Evolutionary conservation across 2,888 invertebrate genomes (phyloP).

Genomic region (Ormia ochracea): DNA sequence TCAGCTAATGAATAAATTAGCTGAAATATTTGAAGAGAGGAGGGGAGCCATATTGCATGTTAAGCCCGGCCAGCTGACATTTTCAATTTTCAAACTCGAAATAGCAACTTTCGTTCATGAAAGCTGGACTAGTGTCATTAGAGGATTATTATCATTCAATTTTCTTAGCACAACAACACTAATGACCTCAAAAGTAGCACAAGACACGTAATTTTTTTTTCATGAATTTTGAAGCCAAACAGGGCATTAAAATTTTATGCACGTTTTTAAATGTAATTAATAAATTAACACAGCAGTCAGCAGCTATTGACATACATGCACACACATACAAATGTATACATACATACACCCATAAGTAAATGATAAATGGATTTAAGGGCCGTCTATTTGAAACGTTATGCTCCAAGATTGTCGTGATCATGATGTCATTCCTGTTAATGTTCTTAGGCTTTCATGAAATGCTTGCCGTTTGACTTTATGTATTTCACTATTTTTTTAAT

Average conservation of each 20-base stretch:
- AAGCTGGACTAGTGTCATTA: conserved; percentile 3
- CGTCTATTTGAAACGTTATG: conserved; percentile 24
- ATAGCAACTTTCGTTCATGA: neutral
- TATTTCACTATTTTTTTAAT: neutral
- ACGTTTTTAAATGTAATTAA: neutral
- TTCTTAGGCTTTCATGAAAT: neutral
- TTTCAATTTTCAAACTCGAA: neutral
- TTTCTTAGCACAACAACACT: neutral
- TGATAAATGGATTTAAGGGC: conserved; percentile 39
- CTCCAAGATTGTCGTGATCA: neutral
- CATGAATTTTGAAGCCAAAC: conserved; percentile 18
- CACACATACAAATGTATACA: no score
- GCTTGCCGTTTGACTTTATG: conserved; percentile 36
- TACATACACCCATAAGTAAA: no score
- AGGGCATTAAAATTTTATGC: conserved; percentile 3
- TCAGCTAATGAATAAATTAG: conserved; percentile 19
- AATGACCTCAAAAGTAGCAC: conserved; percentile 40
- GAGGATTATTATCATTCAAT: neutral
- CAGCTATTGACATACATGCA: no score
- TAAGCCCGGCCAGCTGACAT: conserved; percentile 37
- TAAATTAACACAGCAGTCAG: neutral
- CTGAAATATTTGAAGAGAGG: neutral
- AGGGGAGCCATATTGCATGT: neutral
- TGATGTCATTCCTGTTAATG: neutral
- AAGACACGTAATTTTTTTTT: conserved; percentile 41